Base-by-base conservation (phyloP, 2,888 invertebrate species). In the Drosophila diplacantha region DNA sequence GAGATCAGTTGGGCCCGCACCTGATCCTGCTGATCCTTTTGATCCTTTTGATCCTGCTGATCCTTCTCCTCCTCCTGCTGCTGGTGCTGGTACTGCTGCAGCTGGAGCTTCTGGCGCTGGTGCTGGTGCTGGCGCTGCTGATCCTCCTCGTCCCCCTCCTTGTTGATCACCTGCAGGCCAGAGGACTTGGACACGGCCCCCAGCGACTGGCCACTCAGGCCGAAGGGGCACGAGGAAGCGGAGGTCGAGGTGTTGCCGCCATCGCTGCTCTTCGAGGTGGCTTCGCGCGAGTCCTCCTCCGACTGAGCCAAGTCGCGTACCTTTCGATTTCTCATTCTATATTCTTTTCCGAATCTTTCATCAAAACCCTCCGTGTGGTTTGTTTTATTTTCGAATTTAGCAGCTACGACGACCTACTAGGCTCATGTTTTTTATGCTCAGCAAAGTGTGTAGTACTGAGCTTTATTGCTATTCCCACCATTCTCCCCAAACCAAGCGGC, bases 351-450 rank as follows among this genome's bases (percentile, higher is more conserved):
- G 55, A 71, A 61, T 69, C 54, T 47, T 54, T 61, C 52, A 55
- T 47, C 51, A 66, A 77, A 72, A 56, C 50, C 22, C 47, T 63
- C 24, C 46, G 68, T 52, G 31, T 50, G 47, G 56, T 51, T 55
- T 60, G 38, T 29, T 44, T 38, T 56, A 60, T 74, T 73, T 58
- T 69, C 47, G 65, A 80, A 71, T 79, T 79, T 75, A 63, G 80
- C 59, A 68, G 61, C 59, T 58, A 44, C 43, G 52, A 61, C 72
- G 52, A 61, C 72, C 75, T 73, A 70, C 79, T 78, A 56, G 16
- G 55, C 31, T 43, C 8, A 26, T 56, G 46, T 43, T 37, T 26
- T 46, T 26, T 4, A 5, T 16, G 41, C 24, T 11, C 24, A 24
- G n/a, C 0, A n/a, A 41, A 41, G 11, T 9, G 26, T 29, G 26